phyloP scores from a whole-genome alignment of 2,113 vertebrate genomes.

The Mungos mungo region DNA sequence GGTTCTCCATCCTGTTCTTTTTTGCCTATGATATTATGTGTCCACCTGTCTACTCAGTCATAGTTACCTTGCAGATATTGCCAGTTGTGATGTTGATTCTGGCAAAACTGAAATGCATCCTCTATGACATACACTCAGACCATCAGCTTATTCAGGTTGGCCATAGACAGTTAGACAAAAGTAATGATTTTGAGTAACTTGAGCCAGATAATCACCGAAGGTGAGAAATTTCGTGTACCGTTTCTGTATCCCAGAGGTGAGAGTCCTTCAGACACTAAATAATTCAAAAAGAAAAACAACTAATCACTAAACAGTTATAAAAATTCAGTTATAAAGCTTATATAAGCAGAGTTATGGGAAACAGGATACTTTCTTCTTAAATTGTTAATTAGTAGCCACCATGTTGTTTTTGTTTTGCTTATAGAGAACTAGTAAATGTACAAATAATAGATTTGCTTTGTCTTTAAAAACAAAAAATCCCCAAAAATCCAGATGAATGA shows the following conservation, averaged over 20 bases:
- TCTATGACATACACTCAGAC: slow-evolving; percentile 60
- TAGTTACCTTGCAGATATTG: slow-evolving; percentile 57
- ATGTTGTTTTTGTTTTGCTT: slow-evolving; percentile 51
- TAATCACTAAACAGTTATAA: slow-evolving; percentile 42
- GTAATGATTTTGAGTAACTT: slow-evolving; percentile 73
- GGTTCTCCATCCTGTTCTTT: slow-evolving; percentile 1
- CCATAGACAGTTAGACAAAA: slow-evolving; percentile 1
- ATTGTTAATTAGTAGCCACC: slow-evolving; percentile 7
- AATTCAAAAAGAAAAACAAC: background rate
- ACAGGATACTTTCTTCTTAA: slow-evolving; percentile 7
- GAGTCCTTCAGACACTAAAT: slow-evolving; percentile 47
- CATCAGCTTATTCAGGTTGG: slow-evolving; percentile 15
- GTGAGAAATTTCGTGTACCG: slow-evolving; percentile 58
- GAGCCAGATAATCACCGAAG: slow-evolving; percentile 61
- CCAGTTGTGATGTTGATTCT: slow-evolving; percentile 65
- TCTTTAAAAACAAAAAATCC: background rate
- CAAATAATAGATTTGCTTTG: slow-evolving; percentile 41
- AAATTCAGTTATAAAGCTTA: slow-evolving; percentile 32
- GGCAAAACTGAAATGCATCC: slow-evolving; percentile 54
- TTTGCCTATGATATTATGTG: background rate
- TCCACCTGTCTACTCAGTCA: background rate
- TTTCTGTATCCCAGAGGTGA: slow-evolving; percentile 27
- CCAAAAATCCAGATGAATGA: background rate
- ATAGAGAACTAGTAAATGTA: slow-evolving; percentile 32
- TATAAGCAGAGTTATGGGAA: slow-evolving; percentile 19